Percentiles rank a stretch among this genome's conserved stretches.
Conservation (phyloP, 1,140 invertebrate species). For the Aphis gossypii region DNA sequence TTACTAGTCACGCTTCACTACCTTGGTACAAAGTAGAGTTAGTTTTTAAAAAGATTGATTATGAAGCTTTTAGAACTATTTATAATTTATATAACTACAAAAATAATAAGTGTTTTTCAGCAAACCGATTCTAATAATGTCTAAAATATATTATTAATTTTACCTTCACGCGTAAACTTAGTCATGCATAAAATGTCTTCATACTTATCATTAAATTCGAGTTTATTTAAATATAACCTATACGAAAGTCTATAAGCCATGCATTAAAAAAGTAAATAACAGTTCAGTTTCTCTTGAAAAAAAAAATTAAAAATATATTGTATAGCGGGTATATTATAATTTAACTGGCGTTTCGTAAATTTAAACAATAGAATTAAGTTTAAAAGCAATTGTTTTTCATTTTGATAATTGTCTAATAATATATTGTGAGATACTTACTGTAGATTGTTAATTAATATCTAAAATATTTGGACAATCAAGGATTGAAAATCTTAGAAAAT, state of each 20-base stretch:
- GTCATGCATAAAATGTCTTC: background rate
- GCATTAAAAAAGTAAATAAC: background rate
- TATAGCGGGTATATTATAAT: background rate
- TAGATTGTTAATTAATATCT: background rate
- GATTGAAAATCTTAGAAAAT: background rate
- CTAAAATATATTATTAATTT: background rate
- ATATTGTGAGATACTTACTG: background rate
- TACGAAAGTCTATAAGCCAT: background rate
- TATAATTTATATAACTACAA: background rate
- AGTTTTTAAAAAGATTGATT: too few species aligned
- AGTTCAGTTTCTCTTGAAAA: background rate
- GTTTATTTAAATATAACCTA: background rate
- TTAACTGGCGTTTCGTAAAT: background rate
- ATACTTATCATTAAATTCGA: background rate
- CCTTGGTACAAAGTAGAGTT: background rate
- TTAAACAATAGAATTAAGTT: background rate
- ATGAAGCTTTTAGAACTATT: too few species aligned
- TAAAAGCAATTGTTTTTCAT: background rate
- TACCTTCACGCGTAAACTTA: background rate
- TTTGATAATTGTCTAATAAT: background rate
- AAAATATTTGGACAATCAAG: background rate
- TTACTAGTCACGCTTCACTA: background rate
- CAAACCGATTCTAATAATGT: background rate
- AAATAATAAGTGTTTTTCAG: background rate
- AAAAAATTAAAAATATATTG: background rate